These are phyloP conservation scores for Brotula barbata DNA, from an alignment of 2,797 vertebrate genomes.

Conservation along the genomic window DNA sequence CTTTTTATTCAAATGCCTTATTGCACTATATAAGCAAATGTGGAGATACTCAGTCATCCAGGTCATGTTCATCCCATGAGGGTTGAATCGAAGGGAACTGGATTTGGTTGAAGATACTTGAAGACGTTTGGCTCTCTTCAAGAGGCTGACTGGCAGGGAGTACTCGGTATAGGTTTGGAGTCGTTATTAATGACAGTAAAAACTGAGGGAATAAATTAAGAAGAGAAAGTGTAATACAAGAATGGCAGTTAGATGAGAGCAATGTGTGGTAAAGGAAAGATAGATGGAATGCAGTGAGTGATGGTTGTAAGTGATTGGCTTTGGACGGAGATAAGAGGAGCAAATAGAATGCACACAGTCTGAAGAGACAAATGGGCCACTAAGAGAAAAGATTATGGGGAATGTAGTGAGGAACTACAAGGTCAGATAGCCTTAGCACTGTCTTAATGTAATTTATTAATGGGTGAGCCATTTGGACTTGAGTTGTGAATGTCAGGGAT, in stretches of 20 bases:
- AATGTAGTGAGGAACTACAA: slow-evolving; percentile 1
- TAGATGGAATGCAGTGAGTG: slow-evolving; percentile 3
- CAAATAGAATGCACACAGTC: slow-evolving; percentile 19
- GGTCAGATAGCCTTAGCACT: slow-evolving; percentile 17
- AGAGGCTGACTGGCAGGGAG: background rate
- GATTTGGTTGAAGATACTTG: too few relatives aligned
- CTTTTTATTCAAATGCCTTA: background rate
- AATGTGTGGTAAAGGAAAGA: slow-evolving; percentile 1
- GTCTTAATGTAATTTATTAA: slow-evolving; percentile 46
- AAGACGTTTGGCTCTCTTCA: too few relatives aligned
- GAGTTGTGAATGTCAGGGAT: slow-evolving; percentile 31
- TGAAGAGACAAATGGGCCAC: slow-evolving; percentile 12
- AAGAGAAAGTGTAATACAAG: background rate
- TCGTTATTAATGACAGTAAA: background rate
- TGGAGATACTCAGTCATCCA: too few relatives aligned
- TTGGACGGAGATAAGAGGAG: slow-evolving; percentile 39
- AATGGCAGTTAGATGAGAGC: slow-evolving; percentile 1
- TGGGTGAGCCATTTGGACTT: slow-evolving; percentile 24
- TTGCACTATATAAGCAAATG: too few relatives aligned
- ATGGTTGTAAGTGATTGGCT: slow-evolving; percentile 38
- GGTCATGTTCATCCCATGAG: too few relatives aligned
- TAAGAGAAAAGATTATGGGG: slow-evolving; percentile 15
- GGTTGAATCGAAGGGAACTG: too few relatives aligned
- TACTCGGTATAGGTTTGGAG: background rate
- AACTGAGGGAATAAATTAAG: slow-evolving; percentile 2